Evolutionary conservation across 2,888 invertebrate genomes (phyloP).

Genomic region (Eumacrocentrus americanus): DNA sequence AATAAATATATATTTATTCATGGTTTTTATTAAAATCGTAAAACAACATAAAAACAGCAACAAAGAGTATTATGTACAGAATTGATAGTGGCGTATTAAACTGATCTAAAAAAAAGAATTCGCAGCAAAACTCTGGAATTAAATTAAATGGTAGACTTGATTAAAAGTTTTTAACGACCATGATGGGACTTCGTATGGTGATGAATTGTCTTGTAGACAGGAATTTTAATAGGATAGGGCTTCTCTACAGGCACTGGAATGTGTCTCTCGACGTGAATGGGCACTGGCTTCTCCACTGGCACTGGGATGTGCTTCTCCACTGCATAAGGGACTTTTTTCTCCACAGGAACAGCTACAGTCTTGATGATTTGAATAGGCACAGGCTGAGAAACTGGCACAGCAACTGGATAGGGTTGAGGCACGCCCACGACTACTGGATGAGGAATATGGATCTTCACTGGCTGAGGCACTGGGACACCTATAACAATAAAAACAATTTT

Average conservation of each 20-base stretch:
- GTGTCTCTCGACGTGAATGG: constrained; percentile 73
- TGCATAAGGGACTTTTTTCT: constrained; percentile 75
- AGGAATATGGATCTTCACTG: constrained; percentile 67
- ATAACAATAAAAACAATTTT: background rate
- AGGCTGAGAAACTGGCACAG: constrained; percentile 72
- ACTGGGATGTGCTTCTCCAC: constrained; percentile 72
- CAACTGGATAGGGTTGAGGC: constrained; percentile 73
- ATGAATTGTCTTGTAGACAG: constrained; percentile 74
- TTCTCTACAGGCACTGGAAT: constrained; percentile 72
- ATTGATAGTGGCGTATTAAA: background rate
- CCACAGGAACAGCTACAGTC: constrained; percentile 73
- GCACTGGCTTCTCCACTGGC: constrained; percentile 72
- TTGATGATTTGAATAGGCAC: constrained; percentile 73
- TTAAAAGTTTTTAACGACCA: background rate
- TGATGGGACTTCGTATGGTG: constrained; percentile 67
- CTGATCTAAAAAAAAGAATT: constrained; percentile 9
- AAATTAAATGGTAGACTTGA: background rate
- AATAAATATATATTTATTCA: background rate
- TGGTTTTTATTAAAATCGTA: constrained; percentile 20
- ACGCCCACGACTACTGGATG: constrained; percentile 67
- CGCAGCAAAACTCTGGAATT: constrained; percentile 10
- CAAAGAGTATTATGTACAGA: constrained; percentile 4
- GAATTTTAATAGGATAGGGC: constrained; percentile 74
- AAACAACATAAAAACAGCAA: constrained; percentile 21
- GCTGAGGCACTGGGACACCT: constrained; percentile 65